Evolutionary conservation across 2,888 invertebrate genomes (phyloP).

Genomic region (Chrysolina oricalcia): DNA sequence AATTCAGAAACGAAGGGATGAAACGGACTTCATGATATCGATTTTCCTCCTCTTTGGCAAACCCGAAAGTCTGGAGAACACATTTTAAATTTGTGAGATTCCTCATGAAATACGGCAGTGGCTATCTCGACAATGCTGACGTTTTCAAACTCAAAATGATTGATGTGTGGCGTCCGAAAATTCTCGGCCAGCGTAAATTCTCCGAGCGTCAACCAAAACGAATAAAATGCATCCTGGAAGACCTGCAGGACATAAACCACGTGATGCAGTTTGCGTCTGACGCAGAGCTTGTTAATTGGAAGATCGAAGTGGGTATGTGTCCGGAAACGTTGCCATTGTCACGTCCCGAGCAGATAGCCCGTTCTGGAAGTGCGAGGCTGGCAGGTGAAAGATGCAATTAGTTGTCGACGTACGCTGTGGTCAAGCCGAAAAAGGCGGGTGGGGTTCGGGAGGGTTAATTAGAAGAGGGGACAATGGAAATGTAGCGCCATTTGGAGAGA

Average conservation of each 20-base stretch:
- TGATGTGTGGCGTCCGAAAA: background rate
- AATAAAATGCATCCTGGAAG: background rate
- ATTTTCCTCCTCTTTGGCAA: background rate
- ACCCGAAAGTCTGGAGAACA: background rate
- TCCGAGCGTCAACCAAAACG: background rate
- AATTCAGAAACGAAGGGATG: no score
- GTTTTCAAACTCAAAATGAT: background rate
- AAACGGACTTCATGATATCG: background rate
- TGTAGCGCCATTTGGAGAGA: background rate
- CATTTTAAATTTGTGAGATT: background rate
- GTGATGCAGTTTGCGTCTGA: conserved; percentile 7
- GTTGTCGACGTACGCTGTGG: conserved; percentile 36
- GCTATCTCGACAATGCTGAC: background rate
- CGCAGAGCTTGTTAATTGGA: conserved; percentile 19
- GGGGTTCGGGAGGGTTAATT: conserved; percentile 18
- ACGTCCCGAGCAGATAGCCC: conserved; percentile 61
- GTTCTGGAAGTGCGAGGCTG: conserved; percentile 42
- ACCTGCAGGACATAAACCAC: conserved; percentile 15
- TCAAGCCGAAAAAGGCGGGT: conserved; percentile 30
- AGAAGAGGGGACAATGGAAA: conserved; percentile 16
- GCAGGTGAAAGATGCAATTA: conserved; percentile 53
- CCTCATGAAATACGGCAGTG: background rate
- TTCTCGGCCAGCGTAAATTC: background rate
- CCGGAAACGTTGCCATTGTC: conserved; percentile 61
- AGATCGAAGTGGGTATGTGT: conserved; percentile 15